Evolutionary conservation across 1,140 invertebrate genomes (phyloP), one percentile per base, ranked within the genome.

Genomic region (Calosoma granatense): DNA sequence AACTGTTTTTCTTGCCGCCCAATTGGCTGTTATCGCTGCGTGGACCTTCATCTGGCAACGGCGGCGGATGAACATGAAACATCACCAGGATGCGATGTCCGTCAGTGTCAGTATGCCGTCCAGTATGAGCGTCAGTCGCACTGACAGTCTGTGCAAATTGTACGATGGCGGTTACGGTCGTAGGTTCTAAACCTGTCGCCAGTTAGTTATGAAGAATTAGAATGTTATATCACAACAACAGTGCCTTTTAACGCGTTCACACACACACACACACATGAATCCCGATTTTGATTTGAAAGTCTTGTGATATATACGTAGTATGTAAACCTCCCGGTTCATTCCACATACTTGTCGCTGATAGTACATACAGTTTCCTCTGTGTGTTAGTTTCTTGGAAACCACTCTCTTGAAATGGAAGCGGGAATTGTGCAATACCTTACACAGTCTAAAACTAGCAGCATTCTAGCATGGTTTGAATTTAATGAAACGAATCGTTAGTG

Each of bases 11-110:
- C 74, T 92, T 58, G 80, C 88, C 11, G 87, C 85, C 1, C 89
- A 92, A 73, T 78, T 92, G 65, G 83, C 86, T 56, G 81, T 92
- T 41, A 84, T 92, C 55, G 83, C 87, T 14, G 86, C 82, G 36
- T 92, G 88, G 88, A 85, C 87, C 54, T 87, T 87, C 68, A 83
- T 86, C 68, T 91, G 87, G 83, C 87, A 90, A 66, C 80, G 87
- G 59, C 80, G 85, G 62, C 80, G 85, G 54, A 78, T 81, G 57
- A 77, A 79, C 52, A 76, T 78, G 53, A 71, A 76, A 60, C 61
- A 72, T 60, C 73, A 75, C 58, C 74, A 76, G 56, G 79, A 80
- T 60, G 74, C 72, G 1, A 73, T 80, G 55, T 78, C 78, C 21
- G 76, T 79, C n/a, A 67, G 62, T 47, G 56, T 79, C 66, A 61